Percentiles rank a stretch among this genome's conserved stretches.
These are phyloP conservation scores for Hipparchia semele DNA, from an alignment of 2,888 invertebrate species.

Conservation along the genomic window DNA sequence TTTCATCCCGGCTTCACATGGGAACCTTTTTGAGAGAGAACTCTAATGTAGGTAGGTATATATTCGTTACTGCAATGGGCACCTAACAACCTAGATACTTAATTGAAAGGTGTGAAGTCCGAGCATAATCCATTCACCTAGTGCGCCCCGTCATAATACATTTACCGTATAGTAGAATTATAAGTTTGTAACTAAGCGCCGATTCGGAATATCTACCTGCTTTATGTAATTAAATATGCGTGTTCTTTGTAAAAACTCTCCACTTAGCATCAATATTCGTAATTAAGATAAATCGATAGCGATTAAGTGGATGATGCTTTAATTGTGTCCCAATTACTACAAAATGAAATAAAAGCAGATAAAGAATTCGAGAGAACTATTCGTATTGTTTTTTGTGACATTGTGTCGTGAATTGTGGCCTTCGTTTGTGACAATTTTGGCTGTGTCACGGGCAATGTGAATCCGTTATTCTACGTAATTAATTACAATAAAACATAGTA, in stretches of 20 bases:
- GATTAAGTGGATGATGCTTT: slow-evolving; percentile 41
- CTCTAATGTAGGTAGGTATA: too few species aligned
- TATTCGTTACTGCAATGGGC: too few species aligned
- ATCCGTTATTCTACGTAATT: neutral
- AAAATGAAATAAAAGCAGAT: slow-evolving; percentile 13
- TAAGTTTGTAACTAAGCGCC: neutral
- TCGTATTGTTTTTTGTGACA: slow-evolving; percentile 1
- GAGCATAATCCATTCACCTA: too few species aligned
- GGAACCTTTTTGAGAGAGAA: too few species aligned
- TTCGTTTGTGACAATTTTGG: neutral
- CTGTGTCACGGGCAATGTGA: neutral
- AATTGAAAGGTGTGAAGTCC: too few species aligned
- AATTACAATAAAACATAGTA: too few species aligned
- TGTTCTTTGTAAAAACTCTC: slow-evolving; percentile 20
- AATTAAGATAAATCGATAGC: slow-evolving; percentile 42
- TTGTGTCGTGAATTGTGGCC: neutral
- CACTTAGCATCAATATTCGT: slow-evolving; percentile 34
- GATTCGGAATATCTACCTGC: neutral
- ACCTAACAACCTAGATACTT: too few species aligned
- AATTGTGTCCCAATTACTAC: slow-evolving; percentile 39
- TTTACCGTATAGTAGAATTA: too few species aligned
- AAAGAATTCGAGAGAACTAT: slow-evolving; percentile 9
- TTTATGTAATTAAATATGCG: slow-evolving; percentile 4
- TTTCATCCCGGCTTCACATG: too few species aligned
- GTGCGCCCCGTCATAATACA: too few species aligned